These are phyloP conservation scores for Harpalus rufipes DNA, from an alignment of 2,888 invertebrate genomes.

Conservation along the genomic window DNA sequence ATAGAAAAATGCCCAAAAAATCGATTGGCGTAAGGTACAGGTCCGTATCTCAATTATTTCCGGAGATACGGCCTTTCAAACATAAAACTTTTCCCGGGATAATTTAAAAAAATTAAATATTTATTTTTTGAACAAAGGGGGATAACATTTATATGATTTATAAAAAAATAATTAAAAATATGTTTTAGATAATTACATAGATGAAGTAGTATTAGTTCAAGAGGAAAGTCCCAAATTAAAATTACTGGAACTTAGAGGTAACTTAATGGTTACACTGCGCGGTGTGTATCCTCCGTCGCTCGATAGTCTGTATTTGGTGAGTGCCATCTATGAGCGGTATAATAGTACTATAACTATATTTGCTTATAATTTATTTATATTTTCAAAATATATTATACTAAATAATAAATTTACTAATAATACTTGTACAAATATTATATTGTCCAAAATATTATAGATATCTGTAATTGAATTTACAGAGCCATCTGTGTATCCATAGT, in stretches of 20 bases:
- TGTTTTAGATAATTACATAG: conserved; percentile 53
- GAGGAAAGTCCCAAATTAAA: conserved; percentile 74
- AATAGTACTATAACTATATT: background rate
- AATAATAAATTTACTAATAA: background rate
- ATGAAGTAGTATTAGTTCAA: conserved; percentile 14
- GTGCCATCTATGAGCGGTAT: conserved; percentile 5
- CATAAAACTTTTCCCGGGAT: background rate
- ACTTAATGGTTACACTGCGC: conserved; percentile 77
- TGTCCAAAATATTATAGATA: background rate
- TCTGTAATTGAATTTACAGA: background rate
- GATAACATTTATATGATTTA: background rate
- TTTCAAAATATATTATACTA: background rate
- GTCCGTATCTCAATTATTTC: background rate
- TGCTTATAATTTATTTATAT: background rate
- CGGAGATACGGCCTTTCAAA: background rate
- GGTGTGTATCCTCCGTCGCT: conserved; percentile 79
- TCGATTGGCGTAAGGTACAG: background rate
- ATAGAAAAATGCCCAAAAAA: background rate
- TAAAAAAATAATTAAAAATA: background rate
- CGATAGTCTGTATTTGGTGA: conserved; percentile 84
- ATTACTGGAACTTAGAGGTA: conserved; percentile 80
- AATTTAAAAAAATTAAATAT: background rate
- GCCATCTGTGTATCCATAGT: background rate
- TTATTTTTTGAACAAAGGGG: background rate
- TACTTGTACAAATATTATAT: background rate